Base-by-base conservation (phyloP, 2,113 vertebrate species). In the Kryptolebias marmoratus region DNA sequence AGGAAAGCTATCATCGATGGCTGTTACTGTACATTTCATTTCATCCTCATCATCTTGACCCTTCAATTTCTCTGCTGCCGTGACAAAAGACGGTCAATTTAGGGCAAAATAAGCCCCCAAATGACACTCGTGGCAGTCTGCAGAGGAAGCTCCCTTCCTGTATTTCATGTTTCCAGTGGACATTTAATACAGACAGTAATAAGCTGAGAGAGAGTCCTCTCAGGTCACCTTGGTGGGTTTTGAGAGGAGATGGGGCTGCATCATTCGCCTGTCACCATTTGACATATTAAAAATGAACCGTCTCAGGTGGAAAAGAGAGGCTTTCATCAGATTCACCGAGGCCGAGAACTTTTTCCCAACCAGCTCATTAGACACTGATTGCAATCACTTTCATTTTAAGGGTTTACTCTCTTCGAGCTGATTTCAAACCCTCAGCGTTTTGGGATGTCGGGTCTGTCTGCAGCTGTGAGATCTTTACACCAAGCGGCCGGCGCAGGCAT, bases 321-420 rank as follows among this genome's bases (percentile, higher is more conserved):
- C 68, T 82, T 75, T 73, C 61, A 64, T 71, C 49, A 6, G 68
- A 86, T 73, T 83, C 66, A 66, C 54, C 13, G 59, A 88, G 78
- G 57, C 59, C 57, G 22, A 50, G 62, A 89, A 79, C 72, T 61
- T 81, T 84, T 76, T 54, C 70, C 22, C 86, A 88, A 92, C 90
- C 86, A 87, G 82, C 82, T 89, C 86, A 88, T 90, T 87, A 86
- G 73, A 85, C 62, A 80, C 83, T 90, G 87, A 92, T 89, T 91
- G 90, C 89, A 93, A 92, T 93, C 83, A 91, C 79, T 81, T 80
- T 73, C 28, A 59, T 86, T 81, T 71, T 69, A 70, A 77, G 82
- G 62, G 77, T 80, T 77, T 53, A 57, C 64, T 63, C 42, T 59
- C 64, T 71, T 76, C 74, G 39, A 79, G 74, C 44, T 68, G 42